Evolutionary conservation across 2,888 invertebrate species (phyloP), one percentile per base, ranked within the genome.

Genomic region (Falcaria lacertinaria): DNA sequence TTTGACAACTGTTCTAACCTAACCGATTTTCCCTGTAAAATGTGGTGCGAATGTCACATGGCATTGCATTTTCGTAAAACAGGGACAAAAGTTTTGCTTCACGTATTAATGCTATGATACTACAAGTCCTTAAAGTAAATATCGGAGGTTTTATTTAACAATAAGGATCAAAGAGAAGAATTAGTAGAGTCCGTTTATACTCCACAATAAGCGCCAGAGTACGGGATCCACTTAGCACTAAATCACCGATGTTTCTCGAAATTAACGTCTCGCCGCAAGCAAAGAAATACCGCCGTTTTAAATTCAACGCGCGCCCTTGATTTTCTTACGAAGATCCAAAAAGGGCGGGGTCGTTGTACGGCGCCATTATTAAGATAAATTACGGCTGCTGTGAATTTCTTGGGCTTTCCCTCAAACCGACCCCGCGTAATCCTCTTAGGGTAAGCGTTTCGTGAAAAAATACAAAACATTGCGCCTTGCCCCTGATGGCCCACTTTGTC

Each of bases 341-440:
- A 86, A 76, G 74, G 87, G 86, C 83, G 86, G 73, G 65, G 71
- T 57, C 63, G 51, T 54, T 64, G 68, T 69, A 68, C 68, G 59
- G 64, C 61, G 75, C 72, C 79, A 80, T 86, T 83, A 82, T 76
- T 61, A 71, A 84, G 85, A 87, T 81, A 80, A 83, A 86, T 86
- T 79, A 80, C 77, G 63, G 52, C 54, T 65, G 69, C 67, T 65
- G 67, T 45, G 69, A 68, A 72, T 70, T 67, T 66, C 67, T 69
- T 60, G 59, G 54, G 56, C 52, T 34, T 28, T 19, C 38, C 44
- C 15, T 39, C 53, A 34, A 41, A 33, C 39, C 15, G 47, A 44
- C 47, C 50, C 48, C 51, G 48, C 54, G 63, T 75, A 76, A 77
- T 79, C 74, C 69, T 68, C 71, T 77, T 74, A 75, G 73, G 74